These are phyloP conservation scores for Patella pellucida DNA, from an alignment of 2,888 invertebrate genomes.

Conservation along the genomic window DNA sequence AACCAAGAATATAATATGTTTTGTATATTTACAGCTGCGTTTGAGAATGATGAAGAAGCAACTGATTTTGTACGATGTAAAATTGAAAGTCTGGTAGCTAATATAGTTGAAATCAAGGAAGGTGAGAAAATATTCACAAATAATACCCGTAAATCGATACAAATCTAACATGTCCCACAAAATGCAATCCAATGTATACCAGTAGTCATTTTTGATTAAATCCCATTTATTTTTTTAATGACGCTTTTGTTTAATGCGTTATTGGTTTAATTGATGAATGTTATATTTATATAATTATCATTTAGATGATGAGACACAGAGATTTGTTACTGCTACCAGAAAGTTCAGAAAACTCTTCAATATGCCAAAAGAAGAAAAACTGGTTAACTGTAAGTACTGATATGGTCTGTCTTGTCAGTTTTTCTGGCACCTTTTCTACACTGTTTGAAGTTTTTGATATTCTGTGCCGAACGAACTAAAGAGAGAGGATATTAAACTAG, in stretches of 20 bases:
- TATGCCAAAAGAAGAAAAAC: constrained; percentile 92
- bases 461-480: too few species aligned
- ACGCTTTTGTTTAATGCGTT: background rate
- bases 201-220: too few species aligned
- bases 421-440: too few species aligned
- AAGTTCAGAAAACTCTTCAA: constrained; percentile 91
- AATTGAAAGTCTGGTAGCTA: constrained; percentile 93
- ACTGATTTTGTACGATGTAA: constrained; percentile 96
- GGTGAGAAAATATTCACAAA: constrained; percentile 34
- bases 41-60: constrained; percentile 93
- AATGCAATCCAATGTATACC: too few species aligned
- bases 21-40: constrained; percentile 73
- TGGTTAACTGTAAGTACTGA: constrained; percentile 88
- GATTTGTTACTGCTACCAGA: constrained; percentile 81
- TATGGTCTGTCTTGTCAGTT: background rate
- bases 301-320: constrained; percentile 84
- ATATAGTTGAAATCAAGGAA: constrained; percentile 66
- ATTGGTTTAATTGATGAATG: constrained; percentile 77
- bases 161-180: too few species aligned
- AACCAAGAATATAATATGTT: too few species aligned
- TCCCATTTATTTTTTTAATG: too few species aligned
- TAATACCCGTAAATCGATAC: background rate
- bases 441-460: too few species aligned
- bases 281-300: constrained; percentile 3
- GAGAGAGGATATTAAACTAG: too few species aligned